Conservation (phyloP, 2,113 vertebrate species). For the Apodemus speciosus region DNA sequence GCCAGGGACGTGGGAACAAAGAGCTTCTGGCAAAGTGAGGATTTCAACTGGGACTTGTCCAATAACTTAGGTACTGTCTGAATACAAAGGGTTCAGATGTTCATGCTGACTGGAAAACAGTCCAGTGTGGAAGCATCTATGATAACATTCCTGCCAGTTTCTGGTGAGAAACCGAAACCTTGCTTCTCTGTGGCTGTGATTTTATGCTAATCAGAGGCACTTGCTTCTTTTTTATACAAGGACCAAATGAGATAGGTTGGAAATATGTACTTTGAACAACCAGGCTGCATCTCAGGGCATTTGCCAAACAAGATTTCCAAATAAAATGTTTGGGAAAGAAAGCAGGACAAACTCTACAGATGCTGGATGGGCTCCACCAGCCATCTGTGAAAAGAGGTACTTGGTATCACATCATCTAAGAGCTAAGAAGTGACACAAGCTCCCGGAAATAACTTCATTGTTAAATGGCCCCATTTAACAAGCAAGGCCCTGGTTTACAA, state of each 20-base stretch:
- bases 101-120: slow-evolving; percentile 70
- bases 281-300: slow-evolving; percentile 65
- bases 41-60: slow-evolving; percentile 44
- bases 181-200: slow-evolving; percentile 63
- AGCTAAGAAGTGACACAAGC: neutral
- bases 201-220: slow-evolving; percentile 59
- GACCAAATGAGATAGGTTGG: slow-evolving; percentile 69
- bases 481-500: slow-evolving; percentile 47
- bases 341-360: slow-evolving; percentile 62
- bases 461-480: slow-evolving; percentile 45
- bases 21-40: slow-evolving; percentile 34
- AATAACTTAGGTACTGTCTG: slow-evolving; percentile 47
- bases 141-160: slow-evolving; percentile 66
- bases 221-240: slow-evolving; percentile 57
- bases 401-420: slow-evolving; percentile 55
- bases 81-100: slow-evolving; percentile 43
- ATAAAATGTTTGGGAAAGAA: slow-evolving; percentile 75
- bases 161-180: slow-evolving; percentile 62
- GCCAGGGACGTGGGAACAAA: slow-evolving; percentile 20
- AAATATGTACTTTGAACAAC: slow-evolving; percentile 71
- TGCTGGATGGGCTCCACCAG: slow-evolving; percentile 70
- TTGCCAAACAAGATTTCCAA: slow-evolving; percentile 78
- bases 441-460: slow-evolving; percentile 20
- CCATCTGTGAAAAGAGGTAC: slow-evolving; percentile 65
- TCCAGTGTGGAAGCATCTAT: slow-evolving; percentile 71